phyloP scores from a whole-genome alignment of 2,797 vertebrate genomes.

The Pseudochromis fuscus region DNA sequence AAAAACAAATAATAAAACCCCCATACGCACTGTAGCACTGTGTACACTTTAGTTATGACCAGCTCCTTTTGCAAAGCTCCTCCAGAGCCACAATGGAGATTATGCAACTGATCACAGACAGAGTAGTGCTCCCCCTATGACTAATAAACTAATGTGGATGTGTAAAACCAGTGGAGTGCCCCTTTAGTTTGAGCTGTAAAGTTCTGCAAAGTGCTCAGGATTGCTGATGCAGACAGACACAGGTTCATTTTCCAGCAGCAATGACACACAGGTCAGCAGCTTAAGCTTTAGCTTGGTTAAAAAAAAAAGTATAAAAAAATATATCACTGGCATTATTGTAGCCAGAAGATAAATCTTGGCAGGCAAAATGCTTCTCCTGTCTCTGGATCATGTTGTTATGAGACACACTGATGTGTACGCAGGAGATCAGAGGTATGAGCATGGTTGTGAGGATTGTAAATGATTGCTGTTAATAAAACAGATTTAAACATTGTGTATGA shows the following conservation, averaged over 20 bases:
- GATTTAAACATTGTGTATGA: conserved; percentile 50
- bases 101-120: too few species aligned
- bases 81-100: too few species aligned
- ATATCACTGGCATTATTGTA: not conserved
- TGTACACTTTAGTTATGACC: not conserved
- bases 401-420: not conserved
- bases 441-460: conserved; percentile 30
- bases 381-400: not conserved
- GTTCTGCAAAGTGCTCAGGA: too few species aligned
- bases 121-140: too few species aligned
- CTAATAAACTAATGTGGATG: too few species aligned
- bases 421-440: not conserved
- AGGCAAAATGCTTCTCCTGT: not conserved
- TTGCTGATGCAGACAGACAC: too few species aligned
- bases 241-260: not conserved
- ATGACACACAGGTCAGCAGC: not conserved
- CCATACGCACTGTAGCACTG: not conserved
- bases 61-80: too few species aligned
- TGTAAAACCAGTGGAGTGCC: too few species aligned
- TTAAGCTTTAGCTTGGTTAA: not conserved
- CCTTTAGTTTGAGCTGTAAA: too few species aligned
- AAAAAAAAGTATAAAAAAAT: not conserved
- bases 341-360: not conserved
- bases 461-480: conserved; percentile 51
- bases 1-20: not conserved